A percentile compares a stretch with the other conserved stretches of the same genome.
Conservation (phyloP, 2,888 invertebrate genomes). For the Carabus problematicus region DNA sequence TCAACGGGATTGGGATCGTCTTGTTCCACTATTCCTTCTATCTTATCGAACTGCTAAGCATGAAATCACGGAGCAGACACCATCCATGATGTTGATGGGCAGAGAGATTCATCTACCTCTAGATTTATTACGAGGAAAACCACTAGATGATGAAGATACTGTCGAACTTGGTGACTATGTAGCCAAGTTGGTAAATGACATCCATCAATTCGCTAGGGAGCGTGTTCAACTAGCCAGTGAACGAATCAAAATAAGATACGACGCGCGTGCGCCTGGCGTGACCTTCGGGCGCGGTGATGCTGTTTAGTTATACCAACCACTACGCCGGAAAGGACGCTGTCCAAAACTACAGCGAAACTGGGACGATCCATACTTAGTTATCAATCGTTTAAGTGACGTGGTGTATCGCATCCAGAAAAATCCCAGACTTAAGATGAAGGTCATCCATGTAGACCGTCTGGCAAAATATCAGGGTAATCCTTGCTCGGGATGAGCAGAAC, state of each 20-base stretch:
- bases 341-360: slow-evolving; percentile 1
- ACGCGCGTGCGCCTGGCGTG: background rate
- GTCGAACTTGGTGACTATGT: background rate
- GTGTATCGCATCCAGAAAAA: slow-evolving; percentile 3
- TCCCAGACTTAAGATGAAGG: background rate
- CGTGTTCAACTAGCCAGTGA: background rate
- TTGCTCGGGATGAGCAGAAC: slow-evolving; percentile 1
- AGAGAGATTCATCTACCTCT: slow-evolving; percentile 2
- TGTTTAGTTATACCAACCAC: background rate
- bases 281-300: background rate
- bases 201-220: background rate
- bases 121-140: slow-evolving; percentile 1
- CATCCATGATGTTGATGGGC: background rate
- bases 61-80: slow-evolving; percentile 22
- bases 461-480: background rate
- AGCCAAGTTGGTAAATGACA: background rate
- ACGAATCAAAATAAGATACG: background rate
- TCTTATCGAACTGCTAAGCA: slow-evolving; percentile 23
- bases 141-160: background rate
- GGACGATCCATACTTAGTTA: background rate
- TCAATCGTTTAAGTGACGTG: background rate
- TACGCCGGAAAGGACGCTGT: background rate
- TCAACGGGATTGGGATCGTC: slow-evolving; percentile 22
- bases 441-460: background rate
- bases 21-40: slow-evolving; percentile 41